These are phyloP conservation scores for Drosophila merina DNA, from an alignment of 2,888 invertebrate genomes.

Conservation along the genomic window DNA sequence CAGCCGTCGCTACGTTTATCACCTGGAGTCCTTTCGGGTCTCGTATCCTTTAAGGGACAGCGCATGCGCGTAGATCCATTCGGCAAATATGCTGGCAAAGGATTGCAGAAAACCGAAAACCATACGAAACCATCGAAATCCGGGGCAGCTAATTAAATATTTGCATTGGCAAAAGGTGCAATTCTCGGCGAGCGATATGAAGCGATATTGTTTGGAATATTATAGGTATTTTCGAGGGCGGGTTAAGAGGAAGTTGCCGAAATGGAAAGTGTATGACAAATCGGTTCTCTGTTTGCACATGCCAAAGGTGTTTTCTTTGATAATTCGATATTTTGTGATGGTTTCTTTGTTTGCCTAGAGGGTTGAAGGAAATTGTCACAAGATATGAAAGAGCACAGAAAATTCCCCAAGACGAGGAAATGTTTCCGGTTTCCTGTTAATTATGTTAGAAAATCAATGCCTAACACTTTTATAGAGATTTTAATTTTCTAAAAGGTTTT, in stretches of 20 bases:
- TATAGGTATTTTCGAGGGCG: slow-evolving; percentile 49
- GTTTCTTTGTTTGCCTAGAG: slow-evolving; percentile 8
- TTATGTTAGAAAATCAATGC: background rate
- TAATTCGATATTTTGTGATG: slow-evolving; percentile 40
- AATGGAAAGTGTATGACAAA: slow-evolving; percentile 47
- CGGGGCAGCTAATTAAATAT: slow-evolving; percentile 74
- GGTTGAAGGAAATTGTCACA: slow-evolving; percentile 40
- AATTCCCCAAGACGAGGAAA: slow-evolving; percentile 7
- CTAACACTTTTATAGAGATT: background rate
- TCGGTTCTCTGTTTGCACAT: slow-evolving; percentile 37
- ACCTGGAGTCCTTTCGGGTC: slow-evolving; percentile 56
- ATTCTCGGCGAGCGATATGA: slow-evolving; percentile 50
- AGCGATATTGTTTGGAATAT: slow-evolving; percentile 53
- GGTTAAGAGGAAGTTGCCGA: slow-evolving; percentile 60
- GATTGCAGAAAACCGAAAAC: slow-evolving; percentile 55
- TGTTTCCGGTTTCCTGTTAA: slow-evolving; percentile 30
- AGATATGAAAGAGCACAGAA: slow-evolving; percentile 6
- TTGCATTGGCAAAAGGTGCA: slow-evolving; percentile 71
- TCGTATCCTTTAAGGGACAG: slow-evolving; percentile 8
- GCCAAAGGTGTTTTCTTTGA: slow-evolving; percentile 56
- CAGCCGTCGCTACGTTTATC: slow-evolving; percentile 67
- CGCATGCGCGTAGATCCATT: slow-evolving; percentile 68
- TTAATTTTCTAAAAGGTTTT: no score
- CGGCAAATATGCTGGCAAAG: slow-evolving; percentile 65
- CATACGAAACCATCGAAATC: slow-evolving; percentile 53